phyloP scores from a whole-genome alignment of 2,113 vertebrate species.

The Phrynosoma blainvillii region DNA sequence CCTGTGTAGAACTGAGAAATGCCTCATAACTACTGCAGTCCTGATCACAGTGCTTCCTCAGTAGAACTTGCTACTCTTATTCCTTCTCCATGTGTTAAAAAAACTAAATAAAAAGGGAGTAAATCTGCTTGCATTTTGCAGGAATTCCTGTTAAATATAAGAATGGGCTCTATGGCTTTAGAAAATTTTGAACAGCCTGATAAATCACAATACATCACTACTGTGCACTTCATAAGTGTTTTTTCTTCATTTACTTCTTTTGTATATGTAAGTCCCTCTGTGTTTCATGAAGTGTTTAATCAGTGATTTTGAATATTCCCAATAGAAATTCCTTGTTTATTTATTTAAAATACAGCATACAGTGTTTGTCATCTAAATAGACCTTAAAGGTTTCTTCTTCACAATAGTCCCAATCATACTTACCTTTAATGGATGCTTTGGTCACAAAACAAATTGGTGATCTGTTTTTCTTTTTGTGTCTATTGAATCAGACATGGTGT shows the following conservation, averaged over 20 bases:
- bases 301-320: background rate
- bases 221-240: background rate
- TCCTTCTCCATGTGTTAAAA: background rate
- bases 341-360: background rate
- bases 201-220: rapidly evolving
- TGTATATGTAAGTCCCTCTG: background rate
- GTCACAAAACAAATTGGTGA: constrained; percentile 28
- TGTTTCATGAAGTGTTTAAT: background rate
- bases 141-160: background rate
- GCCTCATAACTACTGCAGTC: background rate
- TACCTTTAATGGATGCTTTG: constrained; percentile 25
- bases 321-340: background rate
- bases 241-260: background rate
- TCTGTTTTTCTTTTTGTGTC: constrained; percentile 28
- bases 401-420: constrained; percentile 25
- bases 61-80: background rate
- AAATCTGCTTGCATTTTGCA: background rate
- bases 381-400: constrained; percentile 9
- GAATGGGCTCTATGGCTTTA: background rate
- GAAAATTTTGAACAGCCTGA: background rate
- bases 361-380: background rate
- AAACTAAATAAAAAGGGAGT: background rate
- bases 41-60: background rate
- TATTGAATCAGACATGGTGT: constrained; percentile 39
- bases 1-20: background rate